Evolutionary conservation across 1,140 invertebrate species (phyloP), one percentile per base, ranked within the genome.

Genomic region (Cyclina sinensis): DNA sequence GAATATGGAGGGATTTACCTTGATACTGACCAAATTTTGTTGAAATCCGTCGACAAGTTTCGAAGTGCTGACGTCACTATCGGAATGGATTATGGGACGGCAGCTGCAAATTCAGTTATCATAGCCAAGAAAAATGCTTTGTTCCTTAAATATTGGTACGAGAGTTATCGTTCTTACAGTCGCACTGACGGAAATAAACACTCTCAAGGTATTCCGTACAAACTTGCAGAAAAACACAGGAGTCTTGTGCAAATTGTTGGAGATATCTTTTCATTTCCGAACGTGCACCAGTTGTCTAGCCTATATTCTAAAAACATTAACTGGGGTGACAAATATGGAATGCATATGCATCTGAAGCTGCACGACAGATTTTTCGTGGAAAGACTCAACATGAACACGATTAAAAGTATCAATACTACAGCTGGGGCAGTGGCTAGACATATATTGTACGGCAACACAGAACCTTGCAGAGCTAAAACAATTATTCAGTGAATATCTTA

Each of bases 1-100:
- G 86, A 88, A 48, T 88, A 88, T 35, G 86, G 86, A 18, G 86
- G 86, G 5, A 88, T 88, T 24, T 88, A 88, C 27, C 62, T 88
- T 0, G 86, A 88, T 32, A 88, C 86, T 11, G 86, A 88, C 35
- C 79, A 88, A 48, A 48, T 88, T 21, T 32, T 88, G 7, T 57
- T 88, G 46, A 73, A 76, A 57, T 62, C 86, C 4, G 32, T 88
- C 9, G 86, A 88, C n/a, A 62, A 46, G 39, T 88, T 88, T 43
- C 78, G 86, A 12, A 82, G 46, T 51, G 9, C 18, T 81, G 86
- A 88, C 37, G 79, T 35, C 21, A 88, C 86, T 5, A 74, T 88
- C n/a, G 80, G 86, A 18, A 24, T 88, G 24, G 79, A 88, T 37
- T 74, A 82, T 48, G 68, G 48, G 16, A 46, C 48, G 18, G 43